Evolutionary conservation across 2,113 vertebrate genomes (phyloP).

Genomic region (Neotoma lepida): DNA sequence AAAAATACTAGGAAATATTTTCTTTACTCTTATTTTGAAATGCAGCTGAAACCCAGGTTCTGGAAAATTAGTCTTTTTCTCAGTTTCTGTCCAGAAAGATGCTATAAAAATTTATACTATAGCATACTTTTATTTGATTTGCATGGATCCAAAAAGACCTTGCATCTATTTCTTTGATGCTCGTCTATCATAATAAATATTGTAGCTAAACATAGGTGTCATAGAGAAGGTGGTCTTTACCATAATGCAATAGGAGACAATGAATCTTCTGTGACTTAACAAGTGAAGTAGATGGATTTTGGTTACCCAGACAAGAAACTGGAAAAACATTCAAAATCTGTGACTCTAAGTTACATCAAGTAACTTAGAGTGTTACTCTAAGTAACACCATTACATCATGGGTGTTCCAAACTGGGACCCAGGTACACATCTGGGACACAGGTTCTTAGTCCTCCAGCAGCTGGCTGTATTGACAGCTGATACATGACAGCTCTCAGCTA

Average conservation of each 20-base stretch:
- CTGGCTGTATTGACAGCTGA: not conserved
- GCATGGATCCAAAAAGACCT: not conserved
- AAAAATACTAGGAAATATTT: not conserved
- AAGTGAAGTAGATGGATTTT: not conserved
- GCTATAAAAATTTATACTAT: not conserved
- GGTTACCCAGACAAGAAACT: not conserved
- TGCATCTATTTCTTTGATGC: not conserved
- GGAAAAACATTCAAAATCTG: not conserved
- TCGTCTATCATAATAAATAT: slow-evolving; percentile 22
- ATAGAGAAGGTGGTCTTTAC: not conserved
- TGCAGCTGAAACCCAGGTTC: not conserved
- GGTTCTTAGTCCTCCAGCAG: not conserved
- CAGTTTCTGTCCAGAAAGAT: slow-evolving; percentile 9
- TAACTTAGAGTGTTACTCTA: too few species aligned
- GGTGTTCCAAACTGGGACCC: not conserved
- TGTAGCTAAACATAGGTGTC: not conserved
- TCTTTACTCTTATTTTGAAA: not conserved
- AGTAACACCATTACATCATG: not conserved
- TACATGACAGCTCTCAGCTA: not conserved
- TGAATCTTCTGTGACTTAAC: not conserved
- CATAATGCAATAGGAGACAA: not conserved
- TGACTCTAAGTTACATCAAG: not conserved
- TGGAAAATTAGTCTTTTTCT: not conserved
- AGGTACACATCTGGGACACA: too few species aligned
- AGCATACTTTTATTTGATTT: not conserved